Evolutionary conservation across 2,113 vertebrate genomes (phyloP).

Genomic region (Aldabrachelys gigantea): DNA sequence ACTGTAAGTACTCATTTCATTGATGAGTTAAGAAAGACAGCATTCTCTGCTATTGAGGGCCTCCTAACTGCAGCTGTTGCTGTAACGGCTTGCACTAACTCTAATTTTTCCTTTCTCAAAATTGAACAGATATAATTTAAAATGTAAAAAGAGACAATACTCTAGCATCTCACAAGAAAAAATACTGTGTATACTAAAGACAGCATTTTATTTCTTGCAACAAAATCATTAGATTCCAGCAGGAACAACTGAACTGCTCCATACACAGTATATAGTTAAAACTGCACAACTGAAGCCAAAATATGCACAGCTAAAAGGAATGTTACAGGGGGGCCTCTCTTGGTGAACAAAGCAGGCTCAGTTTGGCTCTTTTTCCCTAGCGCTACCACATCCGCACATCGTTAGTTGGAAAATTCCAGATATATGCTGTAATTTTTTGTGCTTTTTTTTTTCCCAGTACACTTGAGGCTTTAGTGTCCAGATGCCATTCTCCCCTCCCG

Average conservation of each 20-base stretch:
- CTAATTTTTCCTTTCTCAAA: constrained; percentile 47
- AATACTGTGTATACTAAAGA: constrained; percentile 14
- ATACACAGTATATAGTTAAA: constrained; percentile 93
- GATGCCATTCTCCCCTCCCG: constrained; percentile 83
- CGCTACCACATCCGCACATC: constrained; percentile 99
- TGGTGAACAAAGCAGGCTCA: constrained; percentile 99
- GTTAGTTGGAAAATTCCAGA: constrained; percentile 99
- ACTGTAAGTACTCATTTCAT: constrained; percentile 57
- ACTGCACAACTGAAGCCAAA: constrained; percentile 93
- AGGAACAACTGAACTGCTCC: constrained; percentile 82
- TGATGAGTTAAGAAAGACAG: constrained; percentile 68
- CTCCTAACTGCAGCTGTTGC: constrained; percentile 74
- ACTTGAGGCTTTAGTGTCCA: constrained; percentile 93
- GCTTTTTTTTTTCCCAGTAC: constrained; percentile 79
- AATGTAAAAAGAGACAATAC: constrained; percentile 32
- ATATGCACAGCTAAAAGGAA: constrained; percentile 98
- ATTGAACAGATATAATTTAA: constrained; percentile 42
- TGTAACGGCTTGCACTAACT: constrained; percentile 49
- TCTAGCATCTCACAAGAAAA: constrained; percentile 16
- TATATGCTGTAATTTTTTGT: constrained; percentile 99
- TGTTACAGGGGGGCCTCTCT: constrained; percentile 95
- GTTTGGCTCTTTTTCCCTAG: constrained; percentile 95
- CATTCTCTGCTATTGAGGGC: constrained; percentile 68
- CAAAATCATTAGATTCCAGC: constrained; percentile 77
- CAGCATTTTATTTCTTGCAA: constrained; percentile 57